Evolutionary conservation across 2,888 invertebrate species (phyloP), one percentile per base, ranked within the genome.

Genomic region (Sceliomorpha sp.): DNA sequence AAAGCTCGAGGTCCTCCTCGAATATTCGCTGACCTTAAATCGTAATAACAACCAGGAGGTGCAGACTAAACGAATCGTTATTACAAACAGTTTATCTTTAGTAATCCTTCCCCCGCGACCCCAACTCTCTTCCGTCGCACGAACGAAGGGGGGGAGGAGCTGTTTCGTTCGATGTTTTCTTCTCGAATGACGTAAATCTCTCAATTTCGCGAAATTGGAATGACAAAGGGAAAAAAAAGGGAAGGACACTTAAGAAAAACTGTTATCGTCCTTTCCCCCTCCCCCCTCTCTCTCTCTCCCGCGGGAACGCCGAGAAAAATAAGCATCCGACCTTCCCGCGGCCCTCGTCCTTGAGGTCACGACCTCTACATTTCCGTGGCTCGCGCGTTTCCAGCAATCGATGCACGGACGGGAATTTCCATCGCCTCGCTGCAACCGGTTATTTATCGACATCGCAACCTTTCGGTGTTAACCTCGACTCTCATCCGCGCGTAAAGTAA

Each of bases 381-480:
- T 7, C n/a, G 20, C 12, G 32, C 48, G 27, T 48, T 50, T 50
- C 17, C 51, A 44, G 44, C 44, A 31, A 60, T 60, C 27, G 42
- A 48, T 10, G 48, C 2, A 10, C 27, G 13, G 34, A 44, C 17
- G 44, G 17, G 24, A 13, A 7, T 31, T n/a, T 27, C 3, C 12
- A 9, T n/a, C 29, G 29, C 2, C 24, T 17, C n/a, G n/a, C 13
- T 24, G 24, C 29, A 31, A 5, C 24, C 37, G 37, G 44, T 45
- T 62, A 63, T 55, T 40, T 50, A 64, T 59, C 34, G 59, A 24
- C 40, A 9, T 3, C 37, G 45, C 29, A 42, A 55, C 55, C 59
- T 53, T 53, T 53, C 34, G 32, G 32, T 32, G 50, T 45, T 37
- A 58, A 58, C 56, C 50, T 15, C 3, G 8, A 8, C 1, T 6